A percentile compares a stretch with the other conserved stretches of the same genome.
Evolutionary conservation across 2,888 invertebrate species (phyloP).

Genomic region (Odontocolon sp.): DNA sequence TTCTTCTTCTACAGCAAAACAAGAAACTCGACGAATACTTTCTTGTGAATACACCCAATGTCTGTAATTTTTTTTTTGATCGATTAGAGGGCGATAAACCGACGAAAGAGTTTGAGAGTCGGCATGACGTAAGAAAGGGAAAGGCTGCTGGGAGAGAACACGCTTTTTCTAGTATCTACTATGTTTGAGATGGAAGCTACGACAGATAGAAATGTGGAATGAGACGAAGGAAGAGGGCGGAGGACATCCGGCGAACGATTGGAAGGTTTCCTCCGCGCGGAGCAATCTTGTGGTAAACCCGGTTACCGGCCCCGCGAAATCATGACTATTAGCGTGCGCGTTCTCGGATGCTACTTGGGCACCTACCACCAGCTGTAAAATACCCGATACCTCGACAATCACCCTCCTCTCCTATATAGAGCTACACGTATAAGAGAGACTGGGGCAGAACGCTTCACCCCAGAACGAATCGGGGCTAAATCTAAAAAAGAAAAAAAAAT

Average conservation of each 20-base stretch:
- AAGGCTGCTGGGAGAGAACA: background rate
- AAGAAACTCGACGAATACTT: too few relatives aligned
- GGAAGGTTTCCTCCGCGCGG: slow-evolving; percentile 80
- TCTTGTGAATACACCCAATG: background rate
- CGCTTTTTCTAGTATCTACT: slow-evolving; percentile 4
- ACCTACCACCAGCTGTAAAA: slow-evolving; percentile 34
- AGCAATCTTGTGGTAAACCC: slow-evolving; percentile 80
- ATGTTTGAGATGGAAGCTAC: slow-evolving; percentile 8
- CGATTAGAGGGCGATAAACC: background rate
- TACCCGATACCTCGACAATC: slow-evolving; percentile 21
- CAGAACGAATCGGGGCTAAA: too few relatives aligned
- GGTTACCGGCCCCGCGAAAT: slow-evolving; percentile 78
- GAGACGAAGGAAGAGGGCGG: slow-evolving; percentile 61
- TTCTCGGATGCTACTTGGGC: slow-evolving; percentile 31
- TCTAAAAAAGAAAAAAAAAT: too few relatives aligned
- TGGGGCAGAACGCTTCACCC: too few relatives aligned
- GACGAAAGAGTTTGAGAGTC: slow-evolving; percentile 9
- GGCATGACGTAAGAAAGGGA: slow-evolving; percentile 10
- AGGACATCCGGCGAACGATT: slow-evolving; percentile 80
- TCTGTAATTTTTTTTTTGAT: background rate
- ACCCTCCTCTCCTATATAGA: background rate
- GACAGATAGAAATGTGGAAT: slow-evolving; percentile 42
- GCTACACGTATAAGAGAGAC: too few relatives aligned
- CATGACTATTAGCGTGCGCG: slow-evolving; percentile 70
- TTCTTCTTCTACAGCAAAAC: too few relatives aligned